Conservation (phyloP, 2,113 vertebrate genomes). For the Corythornis madagascariensis region DNA sequence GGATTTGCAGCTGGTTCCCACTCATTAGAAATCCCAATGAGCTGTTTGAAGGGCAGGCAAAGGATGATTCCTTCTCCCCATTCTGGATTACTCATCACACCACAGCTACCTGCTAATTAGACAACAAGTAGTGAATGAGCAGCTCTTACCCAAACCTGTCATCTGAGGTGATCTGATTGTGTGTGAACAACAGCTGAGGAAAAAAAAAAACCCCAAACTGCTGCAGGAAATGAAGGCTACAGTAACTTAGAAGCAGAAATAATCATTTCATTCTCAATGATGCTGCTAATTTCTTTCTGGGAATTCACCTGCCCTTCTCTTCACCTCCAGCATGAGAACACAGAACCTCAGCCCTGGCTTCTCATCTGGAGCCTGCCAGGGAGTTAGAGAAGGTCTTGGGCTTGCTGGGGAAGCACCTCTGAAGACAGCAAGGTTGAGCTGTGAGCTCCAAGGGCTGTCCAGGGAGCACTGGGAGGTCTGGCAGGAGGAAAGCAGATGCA, state of each 20-base stretch:
- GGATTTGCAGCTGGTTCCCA: conserved; percentile 20
- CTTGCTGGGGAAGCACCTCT: neutral
- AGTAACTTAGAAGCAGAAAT: neutral
- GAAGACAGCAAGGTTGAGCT: neutral
- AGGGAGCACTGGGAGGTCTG: neutral
- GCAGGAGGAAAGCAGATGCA: neutral
- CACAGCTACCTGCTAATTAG: conserved; percentile 18
- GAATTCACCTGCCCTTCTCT: neutral
- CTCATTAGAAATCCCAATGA: conserved; percentile 32
- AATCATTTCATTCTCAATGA: neutral
- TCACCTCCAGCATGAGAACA: neutral
- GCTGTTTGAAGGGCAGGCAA: conserved; percentile 17
- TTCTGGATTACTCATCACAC: conserved; percentile 33
- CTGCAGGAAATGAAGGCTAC: neutral
- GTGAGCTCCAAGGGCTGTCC: neutral
- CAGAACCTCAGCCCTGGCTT: neutral
- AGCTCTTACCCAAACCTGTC: neutral
- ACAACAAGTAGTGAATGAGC: neutral
- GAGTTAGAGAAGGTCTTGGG: neutral
- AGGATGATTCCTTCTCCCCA: neutral
- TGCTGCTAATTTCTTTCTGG: neutral
- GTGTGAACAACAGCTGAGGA: neutral
- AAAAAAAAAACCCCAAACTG: neutral
- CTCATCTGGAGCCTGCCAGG: neutral
- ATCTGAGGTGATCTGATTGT: neutral